phyloP scores from a whole-genome alignment of 30 jellyfish, hydroid and myxozoan species.

The Pelagia noctiluca region DNA sequence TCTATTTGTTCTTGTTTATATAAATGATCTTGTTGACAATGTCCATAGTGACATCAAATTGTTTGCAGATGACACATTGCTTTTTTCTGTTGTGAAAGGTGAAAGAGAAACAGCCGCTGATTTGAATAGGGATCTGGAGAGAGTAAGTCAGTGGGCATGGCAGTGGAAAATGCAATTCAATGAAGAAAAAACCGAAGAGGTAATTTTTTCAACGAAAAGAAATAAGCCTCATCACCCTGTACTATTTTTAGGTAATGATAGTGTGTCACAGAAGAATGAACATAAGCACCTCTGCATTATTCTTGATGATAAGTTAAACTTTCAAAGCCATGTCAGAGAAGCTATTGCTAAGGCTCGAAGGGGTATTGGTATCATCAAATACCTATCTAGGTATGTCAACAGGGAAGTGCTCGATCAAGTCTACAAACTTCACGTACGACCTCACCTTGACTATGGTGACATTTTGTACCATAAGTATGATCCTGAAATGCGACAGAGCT shows the following conservation, averaged over 20 bases:
- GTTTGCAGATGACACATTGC: constrained; percentile 29
- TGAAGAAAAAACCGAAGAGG: no score
- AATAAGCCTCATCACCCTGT: constrained; percentile 37
- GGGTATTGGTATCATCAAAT: constrained; percentile 17
- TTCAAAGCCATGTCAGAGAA: no score
- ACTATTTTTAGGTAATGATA: constrained; percentile 32
- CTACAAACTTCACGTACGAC: constrained; percentile 33
- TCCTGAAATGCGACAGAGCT: no score
- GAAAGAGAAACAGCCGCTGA: constrained; percentile 47
- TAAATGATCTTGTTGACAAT: not conserved
- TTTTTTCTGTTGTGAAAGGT: constrained; percentile 47
- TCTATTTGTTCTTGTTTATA: no score
- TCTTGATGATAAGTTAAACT: no score
- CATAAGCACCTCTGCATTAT: no score
- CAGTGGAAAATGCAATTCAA: no score
- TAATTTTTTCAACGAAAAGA: constrained; percentile 26
- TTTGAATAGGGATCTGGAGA: no score
- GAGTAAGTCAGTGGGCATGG: no score
- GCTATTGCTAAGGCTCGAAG: no score
- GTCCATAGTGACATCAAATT: constrained; percentile 11
- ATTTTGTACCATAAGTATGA: no score
- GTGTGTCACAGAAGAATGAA: constrained; percentile 17
- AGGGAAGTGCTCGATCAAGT: constrained; percentile 52
- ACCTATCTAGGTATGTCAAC: constrained; percentile 42
- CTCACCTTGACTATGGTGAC: no score